phyloP scores from a whole-genome alignment of 2,797 vertebrate genomes.

The Serranus cabrilla region DNA sequence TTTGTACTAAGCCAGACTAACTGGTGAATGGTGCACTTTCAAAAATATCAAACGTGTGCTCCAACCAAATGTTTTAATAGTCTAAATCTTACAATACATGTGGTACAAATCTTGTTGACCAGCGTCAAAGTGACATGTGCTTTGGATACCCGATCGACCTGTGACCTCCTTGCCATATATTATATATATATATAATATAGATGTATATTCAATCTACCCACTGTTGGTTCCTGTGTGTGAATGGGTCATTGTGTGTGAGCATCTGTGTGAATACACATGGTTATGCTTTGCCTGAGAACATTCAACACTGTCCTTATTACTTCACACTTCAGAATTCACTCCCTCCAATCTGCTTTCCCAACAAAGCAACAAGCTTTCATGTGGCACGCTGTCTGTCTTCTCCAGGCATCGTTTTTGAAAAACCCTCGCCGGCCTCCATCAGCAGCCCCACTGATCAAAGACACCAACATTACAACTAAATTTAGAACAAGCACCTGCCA shows the following conservation, averaged over 20 bases:
- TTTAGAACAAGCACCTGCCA: slow-evolving; percentile 79
- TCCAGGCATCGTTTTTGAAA: slow-evolving; percentile 67
- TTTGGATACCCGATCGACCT: background rate
- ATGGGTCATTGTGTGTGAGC: slow-evolving; percentile 22
- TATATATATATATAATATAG: no score
- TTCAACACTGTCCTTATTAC: slow-evolving; percentile 59
- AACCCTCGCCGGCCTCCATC: slow-evolving; percentile 63
- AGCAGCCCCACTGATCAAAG: slow-evolving; percentile 82
- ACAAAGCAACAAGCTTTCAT: slow-evolving; percentile 72
- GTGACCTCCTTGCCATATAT: background rate
- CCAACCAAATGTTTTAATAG: background rate
- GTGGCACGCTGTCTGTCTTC: slow-evolving; percentile 65
- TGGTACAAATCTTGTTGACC: background rate
- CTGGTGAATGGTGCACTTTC: background rate
- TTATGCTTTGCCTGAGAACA: slow-evolving; percentile 38
- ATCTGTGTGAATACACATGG: slow-evolving; percentile 7
- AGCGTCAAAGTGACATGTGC: background rate
- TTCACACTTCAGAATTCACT: slow-evolving; percentile 66
- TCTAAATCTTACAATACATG: background rate
- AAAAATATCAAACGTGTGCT: background rate
- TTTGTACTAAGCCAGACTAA: slow-evolving; percentile 2
- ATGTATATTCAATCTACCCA: background rate
- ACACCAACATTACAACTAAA: slow-evolving; percentile 66
- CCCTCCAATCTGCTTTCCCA: slow-evolving; percentile 37
- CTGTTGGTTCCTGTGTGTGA: slow-evolving; percentile 6